Evolutionary conservation across 2,113 vertebrate species (phyloP), one percentile per base, ranked within the genome.

Genomic region (Corydoras maculifer): DNA sequence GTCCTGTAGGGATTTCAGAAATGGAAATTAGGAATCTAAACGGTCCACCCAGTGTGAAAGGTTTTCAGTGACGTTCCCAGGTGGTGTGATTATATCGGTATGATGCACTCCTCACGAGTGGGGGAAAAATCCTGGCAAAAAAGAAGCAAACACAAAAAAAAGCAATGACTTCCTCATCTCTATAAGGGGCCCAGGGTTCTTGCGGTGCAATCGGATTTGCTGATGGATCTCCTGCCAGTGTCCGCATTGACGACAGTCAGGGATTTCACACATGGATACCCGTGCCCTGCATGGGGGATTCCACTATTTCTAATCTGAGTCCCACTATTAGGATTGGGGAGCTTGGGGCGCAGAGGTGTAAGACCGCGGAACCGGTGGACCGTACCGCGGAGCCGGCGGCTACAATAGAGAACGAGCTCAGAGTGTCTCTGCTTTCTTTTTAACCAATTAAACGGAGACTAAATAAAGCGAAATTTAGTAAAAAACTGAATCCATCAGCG

Each of bases 401-500:
- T 84, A 82, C 75, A 79, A 83, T 79, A 51, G 58, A 63, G 25
- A 58, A 69, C 49, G 51, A 74, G 60, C 62, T 82, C 79, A 83
- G 85, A 82, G 82, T 77, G 78, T 14, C 35, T 69, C 60, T 78
- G 78, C 73, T 83, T 65, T 64, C 76, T 81, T 75, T 82, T 80
- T 85, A 72, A 81, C 79, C 83, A 88, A 89, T 89, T 89, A 89
- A 83, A 62, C 68, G 11, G 53, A 76, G 70, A 81, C 86, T 87
- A 87, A 86, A 90, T 87, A 88, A 88, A 88, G 88, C 72, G 72
- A 78, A 69, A 83, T 80, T 86, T 79, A 81, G 82, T 77, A 83
- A 73, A 53, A 53, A 53, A 87, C 81, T 76, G 84, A 86, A 89
- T 88, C 84, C 84, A 90, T 90, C 88, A 90, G 87, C 76, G 4